phyloP scores from a whole-genome alignment of 2,113 vertebrate genomes.

The Onychostruthus taczanowskii region DNA sequence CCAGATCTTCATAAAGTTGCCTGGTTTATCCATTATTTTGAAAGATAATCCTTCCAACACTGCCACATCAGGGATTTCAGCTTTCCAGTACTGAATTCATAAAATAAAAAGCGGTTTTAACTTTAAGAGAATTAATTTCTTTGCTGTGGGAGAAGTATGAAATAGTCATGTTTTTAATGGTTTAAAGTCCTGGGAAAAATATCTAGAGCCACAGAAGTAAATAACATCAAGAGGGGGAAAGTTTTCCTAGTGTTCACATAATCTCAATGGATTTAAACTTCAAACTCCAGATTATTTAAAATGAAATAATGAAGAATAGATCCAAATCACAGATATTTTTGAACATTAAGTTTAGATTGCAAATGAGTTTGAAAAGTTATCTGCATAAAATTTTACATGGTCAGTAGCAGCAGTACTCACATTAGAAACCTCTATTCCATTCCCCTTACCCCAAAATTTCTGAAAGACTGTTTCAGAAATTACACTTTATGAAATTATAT shows the following conservation, averaged over 20 bases:
- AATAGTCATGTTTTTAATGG: neutral
- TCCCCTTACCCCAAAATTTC: neutral
- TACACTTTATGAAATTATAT: neutral
- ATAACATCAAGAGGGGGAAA: neutral
- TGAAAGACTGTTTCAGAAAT: neutral
- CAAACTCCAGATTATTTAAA: neutral
- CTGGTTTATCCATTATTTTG: neutral
- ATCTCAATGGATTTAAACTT: neutral
- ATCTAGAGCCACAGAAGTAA: neutral
- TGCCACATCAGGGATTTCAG: neutral
- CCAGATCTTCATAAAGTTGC: neutral
- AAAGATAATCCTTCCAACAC: neutral
- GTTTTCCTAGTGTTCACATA: neutral
- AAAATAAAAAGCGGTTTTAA: neutral
- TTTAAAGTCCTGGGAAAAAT: constrained; percentile 8
- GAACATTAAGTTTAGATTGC: neutral
- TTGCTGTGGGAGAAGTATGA: neutral
- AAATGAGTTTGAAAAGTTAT: neutral
- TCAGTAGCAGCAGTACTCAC: neutral
- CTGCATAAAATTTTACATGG: neutral
- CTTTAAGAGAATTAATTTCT: constrained; percentile 12
- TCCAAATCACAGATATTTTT: neutral
- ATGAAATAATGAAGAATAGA: neutral
- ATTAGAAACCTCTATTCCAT: neutral
- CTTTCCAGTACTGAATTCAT: neutral